A percentile compares a stretch with the other conserved stretches of the same genome.
Conservation (phyloP, 2,113 vertebrate genomes). For the Pluvialis apricaria region DNA sequence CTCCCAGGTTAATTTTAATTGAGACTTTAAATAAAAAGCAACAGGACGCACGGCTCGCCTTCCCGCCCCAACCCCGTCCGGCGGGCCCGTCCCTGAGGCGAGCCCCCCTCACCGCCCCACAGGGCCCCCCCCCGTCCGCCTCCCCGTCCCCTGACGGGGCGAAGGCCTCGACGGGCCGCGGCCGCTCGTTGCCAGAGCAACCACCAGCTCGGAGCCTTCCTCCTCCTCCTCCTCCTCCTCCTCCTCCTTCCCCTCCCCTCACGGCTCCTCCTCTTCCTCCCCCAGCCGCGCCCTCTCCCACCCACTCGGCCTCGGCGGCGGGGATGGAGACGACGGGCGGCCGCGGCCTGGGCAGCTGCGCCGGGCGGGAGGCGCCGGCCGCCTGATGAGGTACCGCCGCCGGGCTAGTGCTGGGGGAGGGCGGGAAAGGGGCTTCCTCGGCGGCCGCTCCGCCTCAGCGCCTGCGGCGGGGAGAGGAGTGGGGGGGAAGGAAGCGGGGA, state of each 20-base stretch:
- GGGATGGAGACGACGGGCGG: background rate
- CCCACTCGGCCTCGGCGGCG: background rate
- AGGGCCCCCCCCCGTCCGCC: no score
- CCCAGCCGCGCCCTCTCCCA: background rate
- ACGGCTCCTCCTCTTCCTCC: constrained; percentile 47
- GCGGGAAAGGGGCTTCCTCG: background rate
- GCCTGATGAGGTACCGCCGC: constrained; percentile 77
- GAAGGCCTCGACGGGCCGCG: background rate
- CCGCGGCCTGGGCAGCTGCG: background rate
- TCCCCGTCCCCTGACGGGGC: background rate
- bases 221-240: no score
- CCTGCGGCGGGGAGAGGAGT: background rate
- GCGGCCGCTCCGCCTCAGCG: background rate
- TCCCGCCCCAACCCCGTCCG: no score
- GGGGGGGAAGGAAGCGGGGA: background rate
- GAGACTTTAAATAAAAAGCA: background rate
- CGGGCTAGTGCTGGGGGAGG: background rate
- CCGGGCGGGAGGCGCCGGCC: constrained; percentile 76
- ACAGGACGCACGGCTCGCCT: fast-evolving
- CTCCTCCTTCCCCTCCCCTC: no score
- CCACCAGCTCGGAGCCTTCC: background rate
- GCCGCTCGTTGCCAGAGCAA: background rate
- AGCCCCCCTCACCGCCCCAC: background rate
- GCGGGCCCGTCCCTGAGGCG: background rate
- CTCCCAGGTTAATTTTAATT: background rate